phyloP scores from a whole-genome alignment of 1,140 invertebrate species.

The Macrobrachium nipponense region DNA sequence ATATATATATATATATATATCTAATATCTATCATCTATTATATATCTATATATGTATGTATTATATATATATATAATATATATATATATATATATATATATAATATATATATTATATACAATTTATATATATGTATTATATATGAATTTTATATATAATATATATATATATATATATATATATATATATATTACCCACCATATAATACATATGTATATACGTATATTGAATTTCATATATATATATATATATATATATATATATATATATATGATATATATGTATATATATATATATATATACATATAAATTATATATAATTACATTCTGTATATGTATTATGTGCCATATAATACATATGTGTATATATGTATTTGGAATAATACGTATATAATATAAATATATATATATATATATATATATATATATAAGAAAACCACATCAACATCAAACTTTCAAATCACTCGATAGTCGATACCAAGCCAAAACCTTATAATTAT shows the following conservation, averaged over 20 bases:
- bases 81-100: conserved; percentile 5
- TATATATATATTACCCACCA: conserved; percentile 28
- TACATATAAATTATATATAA: neutral
- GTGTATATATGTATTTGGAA: too few species aligned
- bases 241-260: neutral
- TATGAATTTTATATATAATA: too few species aligned
- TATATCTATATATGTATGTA: neutral
- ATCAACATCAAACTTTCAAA: too few species aligned
- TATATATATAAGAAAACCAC: too few species aligned
- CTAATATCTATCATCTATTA: neutral
- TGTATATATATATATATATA: neutral
- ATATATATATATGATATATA: neutral
- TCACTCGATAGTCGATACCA: too few species aligned
- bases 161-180: conserved; percentile 5
- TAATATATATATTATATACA: neutral
- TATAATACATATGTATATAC: neutral
- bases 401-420: too few species aligned
- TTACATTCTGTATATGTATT: neutral
- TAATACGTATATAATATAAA: too few species aligned
- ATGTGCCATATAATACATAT: too few species aligned
- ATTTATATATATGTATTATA: conserved; percentile 15
- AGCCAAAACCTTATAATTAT: too few species aligned
- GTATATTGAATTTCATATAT: neutral
- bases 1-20: conserved; percentile 4
- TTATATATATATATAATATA: neutral